These are phyloP conservation scores for Zonitis immaculata DNA, from an alignment of 2,888 invertebrate genomes.

Conservation along the genomic window DNA sequence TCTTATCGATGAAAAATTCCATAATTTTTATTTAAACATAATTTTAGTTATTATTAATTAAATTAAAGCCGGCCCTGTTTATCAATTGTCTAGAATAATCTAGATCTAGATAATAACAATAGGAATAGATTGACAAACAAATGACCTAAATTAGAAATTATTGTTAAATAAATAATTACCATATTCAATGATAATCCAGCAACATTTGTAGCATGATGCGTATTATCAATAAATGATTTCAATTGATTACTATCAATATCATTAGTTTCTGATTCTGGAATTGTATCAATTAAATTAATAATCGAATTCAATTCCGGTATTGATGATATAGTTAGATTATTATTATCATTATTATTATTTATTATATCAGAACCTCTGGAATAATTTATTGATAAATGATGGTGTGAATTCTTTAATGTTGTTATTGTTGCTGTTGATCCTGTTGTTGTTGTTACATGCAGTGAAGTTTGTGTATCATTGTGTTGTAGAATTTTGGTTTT, in stretches of 20 bases:
- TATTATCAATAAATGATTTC: conserved; percentile 3
- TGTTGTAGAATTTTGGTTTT: conserved; percentile 28
- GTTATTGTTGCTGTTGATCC: conserved; percentile 6
- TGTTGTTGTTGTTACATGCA: conserved; percentile 11
- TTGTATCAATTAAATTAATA: conserved; percentile 4
- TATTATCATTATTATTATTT: conserved; percentile 19
- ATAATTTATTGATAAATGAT: conserved; percentile 35
- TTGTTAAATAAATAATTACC: conserved; percentile 38
- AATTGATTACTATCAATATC: background rate
- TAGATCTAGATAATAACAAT: too few species aligned
- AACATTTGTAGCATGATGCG: conserved; percentile 22
- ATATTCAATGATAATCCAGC: conserved; percentile 42
- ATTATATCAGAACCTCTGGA: conserved; percentile 37
- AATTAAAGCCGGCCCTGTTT: too few species aligned
- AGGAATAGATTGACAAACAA: too few species aligned
- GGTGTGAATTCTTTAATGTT: conserved; percentile 5
- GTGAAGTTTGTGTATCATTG: conserved; percentile 39
- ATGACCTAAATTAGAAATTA: too few species aligned
- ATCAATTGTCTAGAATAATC: too few species aligned
- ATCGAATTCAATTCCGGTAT: conserved; percentile 10
- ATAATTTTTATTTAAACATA: too few species aligned
- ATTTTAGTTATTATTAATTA: too few species aligned
- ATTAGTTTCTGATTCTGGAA: background rate
- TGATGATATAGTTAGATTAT: conserved; percentile 10
- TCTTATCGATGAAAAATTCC: background rate